Percentiles rank a stretch among this genome's conserved stretches.
Evolutionary conservation across 1,140 invertebrate species (phyloP).

Genomic region (Drosophila trapezifrons): DNA sequence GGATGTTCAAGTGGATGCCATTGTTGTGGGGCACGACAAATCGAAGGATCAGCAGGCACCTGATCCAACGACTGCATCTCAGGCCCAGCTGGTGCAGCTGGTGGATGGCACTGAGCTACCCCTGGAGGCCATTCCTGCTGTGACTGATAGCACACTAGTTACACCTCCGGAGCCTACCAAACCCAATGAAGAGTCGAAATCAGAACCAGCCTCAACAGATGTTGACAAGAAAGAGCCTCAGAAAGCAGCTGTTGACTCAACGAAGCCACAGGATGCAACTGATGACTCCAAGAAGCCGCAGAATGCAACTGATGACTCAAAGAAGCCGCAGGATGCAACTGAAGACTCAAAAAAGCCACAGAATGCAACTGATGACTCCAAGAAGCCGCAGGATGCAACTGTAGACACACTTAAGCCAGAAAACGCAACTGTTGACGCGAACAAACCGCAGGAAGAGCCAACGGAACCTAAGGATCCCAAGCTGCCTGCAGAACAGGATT

Average conservation of each 20-base stretch:
- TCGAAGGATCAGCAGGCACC: conserved; percentile 21
- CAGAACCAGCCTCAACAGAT: conserved; percentile 4
- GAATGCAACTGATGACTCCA: too few species aligned
- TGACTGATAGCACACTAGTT: conserved; percentile 12
- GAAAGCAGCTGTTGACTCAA: background rate
- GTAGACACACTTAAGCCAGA: background rate
- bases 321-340: background rate
- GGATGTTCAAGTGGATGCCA: conserved; percentile 44
- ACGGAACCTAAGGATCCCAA: background rate
- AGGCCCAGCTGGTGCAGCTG: conserved; percentile 45
- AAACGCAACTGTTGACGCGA: too few species aligned
- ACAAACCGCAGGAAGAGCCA: background rate
- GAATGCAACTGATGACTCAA: background rate
- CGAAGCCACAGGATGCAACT: too few species aligned
- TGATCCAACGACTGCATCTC: conserved; percentile 47
- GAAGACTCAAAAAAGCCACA: background rate
- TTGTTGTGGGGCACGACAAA: conserved; percentile 59
- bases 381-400: background rate
- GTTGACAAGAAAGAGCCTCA: conserved; percentile 17
- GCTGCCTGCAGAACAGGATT: background rate
- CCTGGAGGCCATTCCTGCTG: conserved; percentile 38
- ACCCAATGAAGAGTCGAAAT: conserved; percentile 1
- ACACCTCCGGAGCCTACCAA: background rate
- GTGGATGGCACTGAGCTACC: conserved; percentile 74
- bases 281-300: background rate